phyloP scores from a whole-genome alignment of 2,888 invertebrate species.

The Netelia virgata region DNA sequence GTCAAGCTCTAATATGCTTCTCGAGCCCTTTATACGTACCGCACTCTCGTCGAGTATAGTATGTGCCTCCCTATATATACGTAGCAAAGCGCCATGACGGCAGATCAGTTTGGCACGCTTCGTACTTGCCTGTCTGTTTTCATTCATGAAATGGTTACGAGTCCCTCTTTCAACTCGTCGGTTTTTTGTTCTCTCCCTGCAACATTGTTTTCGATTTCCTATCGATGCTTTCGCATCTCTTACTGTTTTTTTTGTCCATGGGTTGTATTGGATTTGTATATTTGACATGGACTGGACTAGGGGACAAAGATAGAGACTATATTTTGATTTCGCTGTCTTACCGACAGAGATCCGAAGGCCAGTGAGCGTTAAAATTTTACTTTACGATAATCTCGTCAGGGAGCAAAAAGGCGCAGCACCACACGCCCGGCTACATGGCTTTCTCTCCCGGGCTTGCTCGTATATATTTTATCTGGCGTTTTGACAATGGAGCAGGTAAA shows the following conservation, averaged over 20 bases:
- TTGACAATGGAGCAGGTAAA: slow-evolving; percentile 13
- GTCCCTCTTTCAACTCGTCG: neutral
- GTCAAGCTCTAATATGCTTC: slow-evolving; percentile 40
- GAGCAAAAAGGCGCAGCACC: slow-evolving; percentile 27
- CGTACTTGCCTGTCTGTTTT: slow-evolving; percentile 59
- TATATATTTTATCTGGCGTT: neutral
- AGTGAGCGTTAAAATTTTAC: slow-evolving; percentile 22
- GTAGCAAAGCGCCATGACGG: slow-evolving; percentile 67
- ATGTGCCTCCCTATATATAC: slow-evolving; percentile 23
- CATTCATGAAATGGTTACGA: slow-evolving; percentile 59
- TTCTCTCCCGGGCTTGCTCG: neutral
- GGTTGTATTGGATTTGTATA: neutral
- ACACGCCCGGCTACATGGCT: neutral
- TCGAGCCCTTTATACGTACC: slow-evolving; percentile 15
- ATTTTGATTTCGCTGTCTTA: slow-evolving; percentile 42
- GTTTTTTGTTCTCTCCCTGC: slow-evolving; percentile 35
- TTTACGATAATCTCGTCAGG: slow-evolving; percentile 34
- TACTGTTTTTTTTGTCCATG: neutral
- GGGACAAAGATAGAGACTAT: slow-evolving; percentile 24
- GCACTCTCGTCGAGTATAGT: slow-evolving; percentile 16
- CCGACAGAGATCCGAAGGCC: slow-evolving; percentile 47
- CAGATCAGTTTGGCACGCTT: slow-evolving; percentile 70
- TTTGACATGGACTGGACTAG: neutral
- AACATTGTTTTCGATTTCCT: slow-evolving; percentile 36
- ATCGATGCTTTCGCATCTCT: neutral